Evolutionary conservation across 2,113 vertebrate genomes (phyloP), one percentile per base, ranked within the genome.

Genomic region (Syngnathus scovelli): DNA sequence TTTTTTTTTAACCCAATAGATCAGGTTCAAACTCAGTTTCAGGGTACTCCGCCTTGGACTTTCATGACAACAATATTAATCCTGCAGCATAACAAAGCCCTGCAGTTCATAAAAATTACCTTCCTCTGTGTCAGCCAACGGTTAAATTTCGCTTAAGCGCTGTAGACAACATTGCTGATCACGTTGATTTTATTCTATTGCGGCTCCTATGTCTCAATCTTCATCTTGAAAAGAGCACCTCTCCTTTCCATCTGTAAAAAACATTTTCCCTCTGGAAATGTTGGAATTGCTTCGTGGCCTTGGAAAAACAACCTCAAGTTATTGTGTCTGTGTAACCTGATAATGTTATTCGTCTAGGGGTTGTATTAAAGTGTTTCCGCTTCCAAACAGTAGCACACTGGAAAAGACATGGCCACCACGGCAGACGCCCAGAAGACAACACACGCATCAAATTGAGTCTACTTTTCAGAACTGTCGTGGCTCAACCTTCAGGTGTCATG

Each of bases 251-350:
- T 83, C 84, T 82, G 83, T 74, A 78, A 75, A 81, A 86, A 72
- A 68, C 64, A 85, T 66, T 87, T 86, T 89, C 78, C 87, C 82
- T 55, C 62, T 80, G 75, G 81, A 83, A 78, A 81, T 62, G 73
- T 70, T 74, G 71, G 66, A 80, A 81, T 64, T 61, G 77, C 75
- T 82, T 55, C 58, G 73, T 70, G 78, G 77, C 79, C 75, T 75
- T 85, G 85, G 85, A 86, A 88, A 87, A 85, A 76, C 69, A 87
- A 84, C 78, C 76, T 81, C 1, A 81, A 82, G 83, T 87, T 68
- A 88, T 83, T 80, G 79, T 86, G 82, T 82, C 74, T 85, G 82
- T 81, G 80, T 61, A 78, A 84, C 85, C 83, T 77, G 77, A 71
- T 79, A 83, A 81, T 66, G 77, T 83, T 82, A 82, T 79, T 80